Evolutionary conservation across 2,888 invertebrate genomes (phyloP).

Genomic region (Cephus spinipes): DNA sequence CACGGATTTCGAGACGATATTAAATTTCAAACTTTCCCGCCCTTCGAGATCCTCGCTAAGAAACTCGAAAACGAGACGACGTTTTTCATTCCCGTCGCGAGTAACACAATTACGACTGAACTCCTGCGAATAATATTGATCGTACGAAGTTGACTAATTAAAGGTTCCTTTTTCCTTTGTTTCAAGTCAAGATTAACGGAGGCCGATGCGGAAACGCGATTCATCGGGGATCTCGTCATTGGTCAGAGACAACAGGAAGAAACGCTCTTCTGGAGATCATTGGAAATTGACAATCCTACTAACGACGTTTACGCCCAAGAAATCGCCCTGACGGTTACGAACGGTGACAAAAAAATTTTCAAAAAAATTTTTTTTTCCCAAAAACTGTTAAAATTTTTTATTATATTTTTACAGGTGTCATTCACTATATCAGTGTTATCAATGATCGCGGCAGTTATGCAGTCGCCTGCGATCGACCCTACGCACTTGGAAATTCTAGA

Average conservation of each 20-base stretch:
- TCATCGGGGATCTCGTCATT: conserved; percentile 56
- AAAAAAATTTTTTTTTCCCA: neutral
- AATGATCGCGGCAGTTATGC: conserved; percentile 56
- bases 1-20: neutral
- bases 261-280: conserved; percentile 52
- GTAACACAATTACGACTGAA: neutral
- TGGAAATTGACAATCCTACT: conserved; percentile 57
- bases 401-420: conserved; percentile 40
- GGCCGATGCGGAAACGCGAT: conserved; percentile 30
- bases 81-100: neutral
- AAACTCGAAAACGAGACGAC: neutral
- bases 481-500: conserved; percentile 47
- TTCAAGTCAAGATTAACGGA: conserved; percentile 27
- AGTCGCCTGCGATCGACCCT: conserved; percentile 55
- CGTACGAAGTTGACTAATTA: neutral
- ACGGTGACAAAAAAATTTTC: conserved; percentile 40
- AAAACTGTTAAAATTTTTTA: neutral
- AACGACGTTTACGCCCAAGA: conserved; percentile 47
- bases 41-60: neutral
- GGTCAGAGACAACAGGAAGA: conserved; percentile 56
- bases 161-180: neutral
- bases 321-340: conserved; percentile 47
- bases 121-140: neutral
- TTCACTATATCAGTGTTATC: conserved; percentile 52
- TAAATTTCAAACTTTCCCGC: neutral